A percentile compares a stretch with the other conserved stretches of the same genome.
Conservation (phyloP, 2,888 invertebrate species). For the Heliconius ethilla region DNA sequence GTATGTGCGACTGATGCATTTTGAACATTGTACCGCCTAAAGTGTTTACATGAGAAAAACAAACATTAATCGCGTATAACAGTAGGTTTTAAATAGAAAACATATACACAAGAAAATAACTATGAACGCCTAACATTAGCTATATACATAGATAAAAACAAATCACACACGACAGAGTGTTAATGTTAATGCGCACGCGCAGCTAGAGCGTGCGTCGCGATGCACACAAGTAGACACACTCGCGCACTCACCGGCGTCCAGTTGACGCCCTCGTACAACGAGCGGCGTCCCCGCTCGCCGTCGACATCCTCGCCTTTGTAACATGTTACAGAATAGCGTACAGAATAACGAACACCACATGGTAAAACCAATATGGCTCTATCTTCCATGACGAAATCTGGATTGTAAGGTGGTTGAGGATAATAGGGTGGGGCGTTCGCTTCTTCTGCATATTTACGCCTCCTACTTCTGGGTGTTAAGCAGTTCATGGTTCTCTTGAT, state of each 20-base stretch:
- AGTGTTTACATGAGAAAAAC: not conserved
- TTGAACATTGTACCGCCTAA: constrained; percentile 60
- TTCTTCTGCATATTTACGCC: constrained; percentile 57
- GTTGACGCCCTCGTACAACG: constrained; percentile 78
- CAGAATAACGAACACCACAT: constrained; percentile 55
- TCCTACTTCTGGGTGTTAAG: constrained; percentile 59
- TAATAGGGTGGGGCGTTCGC: constrained; percentile 65
- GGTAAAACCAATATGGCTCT: constrained; percentile 49
- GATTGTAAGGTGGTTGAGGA: constrained; percentile 72
- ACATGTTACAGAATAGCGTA: constrained; percentile 45
- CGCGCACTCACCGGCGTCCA: constrained; percentile 73
- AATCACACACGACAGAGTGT: constrained; percentile 48
- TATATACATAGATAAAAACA: constrained; percentile 45
- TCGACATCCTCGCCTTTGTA: constrained; percentile 54
- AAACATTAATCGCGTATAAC: constrained; percentile 16
- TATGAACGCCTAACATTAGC: not conserved
- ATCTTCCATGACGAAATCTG: constrained; percentile 61
- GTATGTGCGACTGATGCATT: constrained; percentile 73
- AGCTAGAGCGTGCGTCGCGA: constrained; percentile 58
- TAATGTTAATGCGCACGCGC: constrained; percentile 54
- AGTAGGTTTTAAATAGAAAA: constrained; percentile 31
- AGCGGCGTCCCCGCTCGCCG: constrained; percentile 65
- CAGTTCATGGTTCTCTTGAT: constrained; percentile 66
- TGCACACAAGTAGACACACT: constrained; percentile 66
- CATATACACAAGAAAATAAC: not conserved